These are phyloP conservation scores for Vulpes lagopus DNA, from an alignment of 2,113 vertebrate species.

Conservation along the genomic window DNA sequence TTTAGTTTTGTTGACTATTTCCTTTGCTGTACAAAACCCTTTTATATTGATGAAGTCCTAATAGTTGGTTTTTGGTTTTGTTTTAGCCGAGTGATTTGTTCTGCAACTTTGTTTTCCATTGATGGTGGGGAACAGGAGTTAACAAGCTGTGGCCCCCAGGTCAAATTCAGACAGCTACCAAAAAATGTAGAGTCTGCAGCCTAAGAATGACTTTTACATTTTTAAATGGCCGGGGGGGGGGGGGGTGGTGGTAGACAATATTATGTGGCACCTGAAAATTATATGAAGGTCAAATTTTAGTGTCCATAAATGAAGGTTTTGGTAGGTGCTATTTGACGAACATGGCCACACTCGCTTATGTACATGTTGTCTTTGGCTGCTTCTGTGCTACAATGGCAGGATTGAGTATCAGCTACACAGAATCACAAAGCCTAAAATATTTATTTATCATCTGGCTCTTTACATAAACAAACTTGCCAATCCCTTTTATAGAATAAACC, in stretches of 20 bases:
- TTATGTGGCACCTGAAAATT: neutral
- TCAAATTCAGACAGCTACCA: neutral
- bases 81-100: neutral
- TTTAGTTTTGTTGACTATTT: neutral
- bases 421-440: neutral
- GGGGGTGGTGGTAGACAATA: rapidly evolving
- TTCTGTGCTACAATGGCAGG: neutral
- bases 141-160: neutral
- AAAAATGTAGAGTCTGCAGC: neutral
- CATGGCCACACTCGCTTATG: neutral
- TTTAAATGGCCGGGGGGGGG: neutral
- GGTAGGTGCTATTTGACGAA: neutral
- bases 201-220: neutral
- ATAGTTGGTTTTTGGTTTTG: neutral
- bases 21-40: neutral
- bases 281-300: neutral
- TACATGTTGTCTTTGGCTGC: neutral
- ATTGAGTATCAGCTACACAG: neutral
- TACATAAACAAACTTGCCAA: neutral
- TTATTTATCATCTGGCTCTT: neutral
- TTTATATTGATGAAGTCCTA: neutral
- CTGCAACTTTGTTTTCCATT: neutral
- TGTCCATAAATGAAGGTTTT: neutral
- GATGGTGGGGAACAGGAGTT: neutral
- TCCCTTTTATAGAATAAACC: neutral